These are phyloP conservation scores for Elgaria multicarinata DNA, from an alignment of 2,113 vertebrate species.

Conservation along the genomic window DNA sequence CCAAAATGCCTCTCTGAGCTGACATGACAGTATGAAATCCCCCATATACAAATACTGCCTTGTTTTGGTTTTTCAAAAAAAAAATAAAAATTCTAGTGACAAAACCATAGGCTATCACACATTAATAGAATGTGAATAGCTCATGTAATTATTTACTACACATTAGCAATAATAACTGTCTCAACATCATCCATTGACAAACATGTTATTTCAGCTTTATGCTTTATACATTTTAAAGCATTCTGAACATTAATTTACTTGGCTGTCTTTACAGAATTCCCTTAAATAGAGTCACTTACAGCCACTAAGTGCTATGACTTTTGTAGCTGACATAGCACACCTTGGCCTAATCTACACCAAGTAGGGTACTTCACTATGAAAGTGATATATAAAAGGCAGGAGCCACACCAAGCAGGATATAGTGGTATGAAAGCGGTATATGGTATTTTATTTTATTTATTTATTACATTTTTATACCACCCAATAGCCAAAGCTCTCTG, in stretches of 20 bases:
- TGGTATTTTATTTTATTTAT: too few relatives aligned
- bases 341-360: too few relatives aligned
- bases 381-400: too few relatives aligned
- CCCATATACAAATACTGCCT: neutral
- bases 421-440: too few relatives aligned
- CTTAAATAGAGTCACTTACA: neutral
- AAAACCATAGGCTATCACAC: conserved; percentile 41
- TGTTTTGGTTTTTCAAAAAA: neutral
- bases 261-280: neutral
- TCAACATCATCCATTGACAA: neutral
- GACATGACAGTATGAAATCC: neutral
- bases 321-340: conserved; percentile 31
- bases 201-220: neutral
- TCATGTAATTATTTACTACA: neutral
- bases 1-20: neutral
- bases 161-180: neutral
- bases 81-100: conserved; percentile 55
- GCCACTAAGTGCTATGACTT: conserved; percentile 44
- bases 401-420: too few relatives aligned
- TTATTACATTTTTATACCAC: too few relatives aligned
- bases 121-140: conserved; percentile 20
- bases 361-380: too few relatives aligned
- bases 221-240: too few relatives aligned
- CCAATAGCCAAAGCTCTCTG: too few relatives aligned
- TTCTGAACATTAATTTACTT: conserved; percentile 32